Percentiles rank a stretch among this genome's conserved stretches.
Conservation (phyloP, 2,888 invertebrate genomes). For the Desoria tigrina region DNA sequence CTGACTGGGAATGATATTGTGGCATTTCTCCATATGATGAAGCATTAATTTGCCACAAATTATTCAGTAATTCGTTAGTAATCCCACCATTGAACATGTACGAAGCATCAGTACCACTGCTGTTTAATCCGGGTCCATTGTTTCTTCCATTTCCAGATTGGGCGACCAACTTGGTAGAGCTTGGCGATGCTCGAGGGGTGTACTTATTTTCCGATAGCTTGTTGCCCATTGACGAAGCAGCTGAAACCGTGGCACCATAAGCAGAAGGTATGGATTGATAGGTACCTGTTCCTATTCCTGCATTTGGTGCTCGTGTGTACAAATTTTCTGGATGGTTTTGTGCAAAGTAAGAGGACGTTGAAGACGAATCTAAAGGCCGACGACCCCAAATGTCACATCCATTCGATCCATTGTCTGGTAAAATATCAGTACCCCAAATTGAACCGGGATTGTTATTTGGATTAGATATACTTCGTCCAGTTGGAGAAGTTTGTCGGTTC, state of each 20-base stretch:
- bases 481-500: constrained; percentile 25
- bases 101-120: constrained; percentile 11
- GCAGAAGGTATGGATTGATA: neutral
- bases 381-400: constrained; percentile 51
- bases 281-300: constrained; percentile 2
- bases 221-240: neutral
- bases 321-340: neutral
- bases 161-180: neutral
- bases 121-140: neutral
- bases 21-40: constrained; percentile 8
- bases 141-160: neutral
- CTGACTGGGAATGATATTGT: constrained; percentile 7
- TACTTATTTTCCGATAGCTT: neutral
- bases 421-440: constrained; percentile 42
- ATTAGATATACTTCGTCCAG: neutral
- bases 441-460: constrained; percentile 12
- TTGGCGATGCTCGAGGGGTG: neutral
- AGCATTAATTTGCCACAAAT: constrained; percentile 33
- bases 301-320: constrained; percentile 1
- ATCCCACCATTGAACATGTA: constrained; percentile 22
- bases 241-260: neutral
- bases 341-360: constrained; percentile 39
- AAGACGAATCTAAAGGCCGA: neutral
- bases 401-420: constrained; percentile 51
- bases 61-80: constrained; percentile 29